These are phyloP conservation scores for Campylomormyrus numenius DNA, from an alignment of 2,113 vertebrate genomes.

Conservation along the genomic window DNA sequence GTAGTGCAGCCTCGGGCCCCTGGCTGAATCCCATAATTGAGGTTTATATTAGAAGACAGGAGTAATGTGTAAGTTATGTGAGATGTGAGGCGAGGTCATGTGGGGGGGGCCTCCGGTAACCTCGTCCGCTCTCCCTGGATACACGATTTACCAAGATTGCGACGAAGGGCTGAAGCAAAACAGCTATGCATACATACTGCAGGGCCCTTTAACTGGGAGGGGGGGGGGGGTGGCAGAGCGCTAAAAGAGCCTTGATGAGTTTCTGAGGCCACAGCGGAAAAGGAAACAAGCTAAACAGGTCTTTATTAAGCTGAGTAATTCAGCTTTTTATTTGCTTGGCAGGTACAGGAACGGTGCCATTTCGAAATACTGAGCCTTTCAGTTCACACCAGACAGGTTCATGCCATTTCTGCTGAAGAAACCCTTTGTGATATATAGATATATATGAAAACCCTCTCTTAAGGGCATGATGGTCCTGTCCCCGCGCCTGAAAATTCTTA, in stretches of 20 bases:
- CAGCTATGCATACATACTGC: slow-evolving; percentile 32
- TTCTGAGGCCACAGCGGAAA: background rate
- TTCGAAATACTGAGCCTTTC: background rate
- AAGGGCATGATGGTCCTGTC: background rate
- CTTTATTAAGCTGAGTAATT: background rate
- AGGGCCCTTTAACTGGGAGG: slow-evolving; percentile 50
- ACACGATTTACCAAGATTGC: slow-evolving; percentile 67
- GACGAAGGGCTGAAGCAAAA: slow-evolving; percentile 49
- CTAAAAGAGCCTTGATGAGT: no score
- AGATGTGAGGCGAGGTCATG: slow-evolving; percentile 49
- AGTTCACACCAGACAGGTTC: background rate
- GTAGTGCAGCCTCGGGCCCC: slow-evolving; percentile 28
- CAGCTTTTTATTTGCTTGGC: background rate
- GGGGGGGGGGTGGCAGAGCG: slow-evolving; percentile 18
- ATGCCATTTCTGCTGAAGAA: background rate
- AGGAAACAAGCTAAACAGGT: background rate
- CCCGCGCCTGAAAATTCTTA: background rate
- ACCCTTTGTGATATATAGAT: background rate
- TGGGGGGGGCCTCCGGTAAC: slow-evolving; percentile 45
- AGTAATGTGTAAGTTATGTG: slow-evolving; percentile 48
- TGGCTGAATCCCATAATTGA: slow-evolving; percentile 37
- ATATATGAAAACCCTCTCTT: background rate
- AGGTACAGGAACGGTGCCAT: background rate
- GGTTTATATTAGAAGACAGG: slow-evolving; percentile 53
- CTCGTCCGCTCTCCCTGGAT: slow-evolving; percentile 62